Evolutionary conservation across 2,888 invertebrate genomes (phyloP), one percentile per base, ranked within the genome.

Genomic region (Melieria picta): DNA sequence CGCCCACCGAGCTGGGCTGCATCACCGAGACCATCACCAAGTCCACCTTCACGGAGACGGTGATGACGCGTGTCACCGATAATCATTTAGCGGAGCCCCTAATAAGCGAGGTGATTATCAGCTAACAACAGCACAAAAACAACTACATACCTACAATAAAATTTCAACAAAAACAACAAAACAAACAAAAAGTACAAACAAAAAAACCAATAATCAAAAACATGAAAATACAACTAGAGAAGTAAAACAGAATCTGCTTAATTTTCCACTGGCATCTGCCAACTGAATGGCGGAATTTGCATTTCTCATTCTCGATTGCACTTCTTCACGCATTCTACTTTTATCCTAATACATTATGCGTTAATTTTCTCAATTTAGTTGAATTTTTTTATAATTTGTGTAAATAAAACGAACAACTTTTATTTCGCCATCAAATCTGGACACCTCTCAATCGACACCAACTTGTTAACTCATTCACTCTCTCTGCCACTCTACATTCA

Each of bases 21-120:
- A 94, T 96, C 89, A 96, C 96, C 80, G 97, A 97, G 90, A 95
- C 94, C 88, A 94, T 97, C 90, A 97, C 96, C 88, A 96, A 96
- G 91, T 95, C 96, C 86, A 96, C 96, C 80, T 93, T 96, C 90
- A 96, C 96, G 84, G 96, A 97, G 90, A 96, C 96, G 78, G 95
- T 95, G 80, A 96, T 96, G 89, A 97, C 96, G 80, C 91, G 97
- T 85, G 92, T 96, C 89, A 97, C 97, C 82, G 95, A 96, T 89
- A 97, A 97, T 90, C 91, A 93, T 87, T 91, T 94, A 89, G 91
- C 92, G 87, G 92, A 91, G 88, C 94, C 94, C 84, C 90, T 95
- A 88, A 93, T 95, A 88, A 92, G 93, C 86, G 96, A 96, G 95
- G 96, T 96, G 92, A 87, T 81, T 87, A 87, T 86, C 83, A 82